A percentile compares a stretch with the other conserved stretches of the same genome.
Conservation (phyloP, 1,140 invertebrate species). For the Drosophila kohkoa region DNA sequence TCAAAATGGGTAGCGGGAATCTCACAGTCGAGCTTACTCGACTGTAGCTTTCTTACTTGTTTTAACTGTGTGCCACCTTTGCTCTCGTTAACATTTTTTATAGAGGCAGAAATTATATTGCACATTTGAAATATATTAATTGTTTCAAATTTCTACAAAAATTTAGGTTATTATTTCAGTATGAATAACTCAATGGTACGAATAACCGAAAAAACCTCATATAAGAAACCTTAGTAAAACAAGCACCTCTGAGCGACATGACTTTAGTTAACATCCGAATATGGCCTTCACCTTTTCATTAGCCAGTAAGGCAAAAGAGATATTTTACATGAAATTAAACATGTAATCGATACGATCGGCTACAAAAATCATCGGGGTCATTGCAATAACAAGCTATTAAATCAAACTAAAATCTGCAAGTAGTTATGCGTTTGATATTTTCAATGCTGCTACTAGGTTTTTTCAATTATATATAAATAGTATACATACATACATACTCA, state of each 20-base stretch:
- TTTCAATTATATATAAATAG: slow-evolving; percentile 1
- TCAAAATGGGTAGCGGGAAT: too few species aligned
- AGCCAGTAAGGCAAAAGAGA: slow-evolving; percentile 3
- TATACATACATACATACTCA: too few species aligned
- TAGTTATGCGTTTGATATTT: not conserved
- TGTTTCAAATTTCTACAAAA: too few species aligned
- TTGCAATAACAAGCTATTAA: slow-evolving; percentile 2
- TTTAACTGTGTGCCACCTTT: too few species aligned
- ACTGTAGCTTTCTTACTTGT: too few species aligned
- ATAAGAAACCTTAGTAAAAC: not conserved
- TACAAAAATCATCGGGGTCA: slow-evolving; percentile 33
- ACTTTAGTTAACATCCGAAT: not conserved
- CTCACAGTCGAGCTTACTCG: too few species aligned
- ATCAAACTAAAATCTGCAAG: slow-evolving; percentile 2
- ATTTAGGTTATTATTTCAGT: too few species aligned
- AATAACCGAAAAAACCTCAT: not conserved
- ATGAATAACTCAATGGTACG: not conserved
- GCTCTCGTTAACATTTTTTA: too few species aligned
- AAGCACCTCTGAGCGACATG: not conserved
- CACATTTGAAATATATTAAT: too few species aligned
- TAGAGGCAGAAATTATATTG: too few species aligned
- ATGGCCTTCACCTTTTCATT: slow-evolving; percentile 54
- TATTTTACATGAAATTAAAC: slow-evolving; percentile 53
- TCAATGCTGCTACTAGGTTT: slow-evolving; percentile 6
- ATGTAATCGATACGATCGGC: slow-evolving; percentile 23